Percentiles rank a stretch among this genome's conserved stretches.
These are phyloP conservation scores for Oligia fasciuncula DNA, from an alignment of 2,888 invertebrate genomes.

Conservation along the genomic window DNA sequence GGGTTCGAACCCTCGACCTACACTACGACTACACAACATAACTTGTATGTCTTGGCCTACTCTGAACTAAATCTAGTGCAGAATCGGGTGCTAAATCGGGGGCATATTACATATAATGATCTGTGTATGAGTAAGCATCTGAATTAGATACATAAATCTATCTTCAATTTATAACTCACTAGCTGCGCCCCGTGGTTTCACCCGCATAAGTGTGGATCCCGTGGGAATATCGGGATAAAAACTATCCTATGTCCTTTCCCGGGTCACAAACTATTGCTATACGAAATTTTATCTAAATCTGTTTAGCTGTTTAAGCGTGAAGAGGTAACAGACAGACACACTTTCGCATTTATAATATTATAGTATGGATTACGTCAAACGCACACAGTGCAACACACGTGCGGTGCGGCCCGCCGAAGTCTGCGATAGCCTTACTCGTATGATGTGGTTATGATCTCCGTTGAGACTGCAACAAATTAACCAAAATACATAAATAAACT, in stretches of 20 bases:
- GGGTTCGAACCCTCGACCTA: too few relatives aligned
- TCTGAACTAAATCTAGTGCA: not conserved
- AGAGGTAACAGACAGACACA: too few relatives aligned
- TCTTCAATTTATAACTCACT: not conserved
- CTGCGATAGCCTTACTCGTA: not conserved
- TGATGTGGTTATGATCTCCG: not conserved
- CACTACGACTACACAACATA: too few relatives aligned
- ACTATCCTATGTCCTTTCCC: too few relatives aligned
- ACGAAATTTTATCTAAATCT: too few relatives aligned
- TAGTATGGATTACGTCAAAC: too few relatives aligned
- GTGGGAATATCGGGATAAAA: too few relatives aligned
- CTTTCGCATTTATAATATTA: too few relatives aligned
- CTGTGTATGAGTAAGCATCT: not conserved
- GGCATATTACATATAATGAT: not conserved
- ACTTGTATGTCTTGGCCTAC: not conserved
- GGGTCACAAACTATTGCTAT: too few relatives aligned
- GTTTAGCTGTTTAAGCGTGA: too few relatives aligned
- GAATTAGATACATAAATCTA: not conserved
- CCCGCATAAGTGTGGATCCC: too few relatives aligned
- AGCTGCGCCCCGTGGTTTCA: not conserved
- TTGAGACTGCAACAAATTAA: not conserved
- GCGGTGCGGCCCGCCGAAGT: not conserved
- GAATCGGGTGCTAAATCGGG: not conserved
- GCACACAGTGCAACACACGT: too few relatives aligned
- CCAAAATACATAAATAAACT: not conserved